phyloP scores from a whole-genome alignment of 37 sponge, comb jelly and placozoan species.

The Dysidea cf. avara region DNA sequence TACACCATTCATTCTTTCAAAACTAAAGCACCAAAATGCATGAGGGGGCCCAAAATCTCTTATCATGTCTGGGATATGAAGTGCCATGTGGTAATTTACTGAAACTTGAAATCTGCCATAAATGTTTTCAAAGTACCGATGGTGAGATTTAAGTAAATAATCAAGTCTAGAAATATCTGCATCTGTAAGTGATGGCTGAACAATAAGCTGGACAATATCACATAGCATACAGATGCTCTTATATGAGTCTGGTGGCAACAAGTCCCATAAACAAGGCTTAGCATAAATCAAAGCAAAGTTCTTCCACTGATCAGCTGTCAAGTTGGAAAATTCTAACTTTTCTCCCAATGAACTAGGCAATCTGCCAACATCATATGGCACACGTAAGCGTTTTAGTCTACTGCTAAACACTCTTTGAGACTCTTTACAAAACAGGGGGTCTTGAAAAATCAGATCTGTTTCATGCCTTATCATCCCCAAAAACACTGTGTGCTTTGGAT shows the following conservation, averaged over 20 bases:
- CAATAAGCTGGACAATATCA: constrained; percentile 7
- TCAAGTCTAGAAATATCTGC: constrained; percentile 2
- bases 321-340: neutral
- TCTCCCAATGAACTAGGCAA: neutral
- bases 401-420: constrained; percentile 1
- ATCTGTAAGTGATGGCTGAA: constrained; percentile 1
- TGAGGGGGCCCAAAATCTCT: constrained; percentile 14
- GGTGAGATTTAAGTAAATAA: neutral
- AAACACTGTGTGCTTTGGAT: constrained; percentile 8
- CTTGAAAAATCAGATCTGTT: neutral
- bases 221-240: constrained; percentile 2
- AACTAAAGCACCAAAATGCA: constrained; percentile 9
- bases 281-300: constrained; percentile 21
- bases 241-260: constrained; percentile 14
- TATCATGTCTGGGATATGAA: constrained; percentile 19
- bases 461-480: constrained; percentile 14
- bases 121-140: constrained; percentile 4
- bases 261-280: constrained; percentile 2
- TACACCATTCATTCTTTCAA: constrained; percentile 18
- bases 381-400: constrained; percentile 4
- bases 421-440: too few relatives aligned
- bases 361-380: constrained; percentile 18
- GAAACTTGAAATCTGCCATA: constrained; percentile 13
- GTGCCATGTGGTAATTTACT: constrained; percentile 21
- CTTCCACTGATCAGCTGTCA: constrained; percentile 20